Evolutionary conservation across 1,140 invertebrate genomes (phyloP).

Genomic region (Globodera ellingtonae): DNA sequence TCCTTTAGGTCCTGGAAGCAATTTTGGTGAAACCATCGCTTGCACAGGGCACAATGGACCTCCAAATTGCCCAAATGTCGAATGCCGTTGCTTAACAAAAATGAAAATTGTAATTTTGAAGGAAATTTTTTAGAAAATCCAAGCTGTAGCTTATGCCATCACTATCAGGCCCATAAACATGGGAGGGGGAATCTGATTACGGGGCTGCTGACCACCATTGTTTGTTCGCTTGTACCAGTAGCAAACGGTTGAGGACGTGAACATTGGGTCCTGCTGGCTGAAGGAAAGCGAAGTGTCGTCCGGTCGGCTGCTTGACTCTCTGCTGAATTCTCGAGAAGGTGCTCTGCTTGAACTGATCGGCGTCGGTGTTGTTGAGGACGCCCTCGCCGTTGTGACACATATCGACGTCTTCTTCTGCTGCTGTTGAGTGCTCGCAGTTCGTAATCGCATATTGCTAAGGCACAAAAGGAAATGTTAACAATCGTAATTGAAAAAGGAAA

Average conservation of each 20-base stretch:
- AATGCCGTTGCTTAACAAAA: slow-evolving; percentile 57
- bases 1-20: slow-evolving; percentile 59
- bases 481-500: too few species aligned
- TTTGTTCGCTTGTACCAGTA: neutral
- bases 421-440: slow-evolving; percentile 6
- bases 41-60: slow-evolving; percentile 53
- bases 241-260: neutral
- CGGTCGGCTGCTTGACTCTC: slow-evolving; percentile 6
- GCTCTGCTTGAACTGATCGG: neutral
- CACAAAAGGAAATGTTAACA: neutral
- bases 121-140: neutral
- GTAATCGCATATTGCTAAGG: neutral
- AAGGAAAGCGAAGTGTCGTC: neutral
- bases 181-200: too few species aligned
- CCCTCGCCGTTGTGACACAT: neutral
- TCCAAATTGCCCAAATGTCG: slow-evolving; percentile 54
- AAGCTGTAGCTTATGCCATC: too few species aligned
- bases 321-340: neutral
- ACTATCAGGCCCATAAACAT: too few species aligned
- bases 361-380: neutral
- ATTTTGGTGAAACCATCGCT: slow-evolving; percentile 57
- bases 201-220: too few species aligned
- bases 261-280: neutral
- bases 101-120: neutral
- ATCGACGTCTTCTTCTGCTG: slow-evolving; percentile 1